phyloP scores from a whole-genome alignment of 2,888 invertebrate genomes.

The Ennomos quercinarius region DNA sequence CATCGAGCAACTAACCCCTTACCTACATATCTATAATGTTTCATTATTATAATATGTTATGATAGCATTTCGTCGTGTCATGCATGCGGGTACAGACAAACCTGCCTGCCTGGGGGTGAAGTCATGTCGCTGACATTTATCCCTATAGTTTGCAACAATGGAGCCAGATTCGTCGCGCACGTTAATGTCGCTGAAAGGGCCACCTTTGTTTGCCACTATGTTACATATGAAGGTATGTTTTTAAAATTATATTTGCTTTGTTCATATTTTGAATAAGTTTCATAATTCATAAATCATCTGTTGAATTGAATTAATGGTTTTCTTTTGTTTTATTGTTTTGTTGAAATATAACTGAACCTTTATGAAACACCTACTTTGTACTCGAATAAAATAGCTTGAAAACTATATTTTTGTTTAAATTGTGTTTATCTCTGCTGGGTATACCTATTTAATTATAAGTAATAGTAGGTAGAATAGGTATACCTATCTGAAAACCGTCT shows the following conservation, averaged over 20 bases:
- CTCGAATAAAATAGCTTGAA: no score
- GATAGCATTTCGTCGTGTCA: slow-evolving; percentile 12
- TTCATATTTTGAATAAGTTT: slow-evolving; percentile 18
- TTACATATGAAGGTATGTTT: slow-evolving; percentile 51
- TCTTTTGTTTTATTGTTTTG: neutral
- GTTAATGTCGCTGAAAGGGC: slow-evolving; percentile 62
- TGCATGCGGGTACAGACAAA: slow-evolving; percentile 16
- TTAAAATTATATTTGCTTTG: slow-evolving; percentile 20
- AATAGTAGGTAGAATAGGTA: no score
- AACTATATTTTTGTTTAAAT: no score
- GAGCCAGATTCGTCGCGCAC: slow-evolving; percentile 61
- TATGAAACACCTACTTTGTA: no score
- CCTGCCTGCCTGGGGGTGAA: slow-evolving; percentile 37
- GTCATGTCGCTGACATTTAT: slow-evolving; percentile 70
- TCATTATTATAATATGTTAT: neutral
- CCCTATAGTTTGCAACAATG: slow-evolving; percentile 71
- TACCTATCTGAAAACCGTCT: no score
- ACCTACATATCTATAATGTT: no score
- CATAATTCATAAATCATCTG: slow-evolving; percentile 14
- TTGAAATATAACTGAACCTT: no score
- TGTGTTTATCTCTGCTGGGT: no score
- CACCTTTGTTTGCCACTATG: slow-evolving; percentile 62
- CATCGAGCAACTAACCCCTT: no score
- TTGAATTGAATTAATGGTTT: neutral
- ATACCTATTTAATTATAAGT: no score